Conservation (phyloP, 2,797 vertebrate species). For the Argyrosomus regius region DNA sequence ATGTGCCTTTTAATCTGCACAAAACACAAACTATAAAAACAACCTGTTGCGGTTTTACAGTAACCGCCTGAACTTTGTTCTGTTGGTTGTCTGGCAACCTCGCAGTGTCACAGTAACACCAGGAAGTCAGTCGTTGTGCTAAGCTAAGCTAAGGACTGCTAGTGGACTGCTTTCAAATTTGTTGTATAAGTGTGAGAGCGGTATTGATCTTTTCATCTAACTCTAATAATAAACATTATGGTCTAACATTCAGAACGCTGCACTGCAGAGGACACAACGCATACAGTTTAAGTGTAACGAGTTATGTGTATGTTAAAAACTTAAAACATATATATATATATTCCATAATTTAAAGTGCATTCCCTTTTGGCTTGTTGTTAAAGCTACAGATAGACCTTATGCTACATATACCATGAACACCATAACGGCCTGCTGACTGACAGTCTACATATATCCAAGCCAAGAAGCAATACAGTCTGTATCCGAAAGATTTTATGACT, state of each 20-base stretch:
- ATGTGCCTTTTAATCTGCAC: too few relatives aligned
- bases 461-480: slow-evolving; percentile 82
- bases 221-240: not conserved
- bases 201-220: not conserved
- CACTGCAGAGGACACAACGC: not conserved
- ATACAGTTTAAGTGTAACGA: not conserved
- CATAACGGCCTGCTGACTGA: slow-evolving; percentile 48
- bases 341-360: not conserved
- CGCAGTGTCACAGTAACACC: too few relatives aligned
- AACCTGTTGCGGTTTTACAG: not conserved
- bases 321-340: not conserved
- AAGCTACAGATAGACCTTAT: slow-evolving; percentile 39
- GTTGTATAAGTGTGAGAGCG: not conserved
- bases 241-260: slow-evolving; percentile 7
- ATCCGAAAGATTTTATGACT: slow-evolving; percentile 85
- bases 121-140: not conserved
- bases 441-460: slow-evolving; percentile 56
- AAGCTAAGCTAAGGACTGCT: not conserved
- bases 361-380: not conserved
- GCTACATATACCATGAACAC: slow-evolving; percentile 44
- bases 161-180: not conserved
- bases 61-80: not conserved
- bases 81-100: not conserved
- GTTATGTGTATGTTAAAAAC: slow-evolving; percentile 1
- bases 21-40: not conserved